Evolutionary conservation across 2,888 invertebrate species (phyloP).

Genomic region (Operophtera brumata): DNA sequence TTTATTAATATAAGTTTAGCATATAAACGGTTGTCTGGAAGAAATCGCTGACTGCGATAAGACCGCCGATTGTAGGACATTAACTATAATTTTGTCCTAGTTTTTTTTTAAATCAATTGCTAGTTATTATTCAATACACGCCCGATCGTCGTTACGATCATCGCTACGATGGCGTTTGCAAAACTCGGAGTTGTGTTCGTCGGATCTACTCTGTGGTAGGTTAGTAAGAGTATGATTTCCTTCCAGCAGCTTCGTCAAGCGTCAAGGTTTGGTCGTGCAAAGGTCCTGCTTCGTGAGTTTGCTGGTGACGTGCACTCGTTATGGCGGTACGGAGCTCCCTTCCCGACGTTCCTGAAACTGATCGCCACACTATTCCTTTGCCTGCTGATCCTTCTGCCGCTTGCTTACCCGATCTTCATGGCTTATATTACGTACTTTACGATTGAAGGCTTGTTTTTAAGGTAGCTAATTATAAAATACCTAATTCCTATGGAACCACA

Average conservation of each 20-base stretch:
- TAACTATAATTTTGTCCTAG: too few relatives aligned
- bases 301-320: conserved; percentile 59
- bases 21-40: too few relatives aligned
- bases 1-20: too few relatives aligned
- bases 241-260: conserved; percentile 63
- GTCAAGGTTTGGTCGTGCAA: conserved; percentile 55
- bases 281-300: conserved; percentile 61
- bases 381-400: conserved; percentile 61
- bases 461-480: conserved; percentile 52
- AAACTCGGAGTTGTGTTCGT: too few relatives aligned
- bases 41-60: too few relatives aligned
- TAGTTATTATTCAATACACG: too few relatives aligned
- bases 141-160: too few relatives aligned
- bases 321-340: conserved; percentile 74
- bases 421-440: conserved; percentile 61
- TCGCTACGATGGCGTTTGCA: too few relatives aligned
- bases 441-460: conserved; percentile 62
- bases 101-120: too few relatives aligned
- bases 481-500: too few relatives aligned
- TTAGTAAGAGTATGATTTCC: conserved; percentile 3
- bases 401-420: conserved; percentile 67
- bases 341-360: conserved; percentile 74
- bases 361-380: conserved; percentile 67
- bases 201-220: too few relatives aligned
- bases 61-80: too few relatives aligned